Conservation (phyloP, 2,797 vertebrate species). For the Aldrovandia affinis region DNA sequence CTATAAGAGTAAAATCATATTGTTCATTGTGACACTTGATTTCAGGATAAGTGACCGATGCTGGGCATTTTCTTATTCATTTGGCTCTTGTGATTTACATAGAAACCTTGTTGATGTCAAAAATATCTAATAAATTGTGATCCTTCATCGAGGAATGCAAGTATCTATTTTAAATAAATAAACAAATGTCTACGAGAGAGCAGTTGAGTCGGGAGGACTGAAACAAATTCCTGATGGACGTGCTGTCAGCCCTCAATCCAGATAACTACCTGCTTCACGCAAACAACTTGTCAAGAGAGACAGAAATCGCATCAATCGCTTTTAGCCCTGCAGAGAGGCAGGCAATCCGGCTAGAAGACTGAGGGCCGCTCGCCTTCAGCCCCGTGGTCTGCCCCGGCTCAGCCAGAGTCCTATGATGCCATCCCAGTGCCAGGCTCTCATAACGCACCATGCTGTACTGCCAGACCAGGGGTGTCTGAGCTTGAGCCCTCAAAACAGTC, state of each 20-base stretch:
- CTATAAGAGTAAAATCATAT: no score
- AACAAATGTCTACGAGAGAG: not conserved
- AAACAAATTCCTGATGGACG: slow-evolving; percentile 51
- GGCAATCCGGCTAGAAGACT: slow-evolving; percentile 17
- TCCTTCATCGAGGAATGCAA: no score
- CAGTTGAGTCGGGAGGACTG: not conserved
- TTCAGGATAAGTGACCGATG: no score
- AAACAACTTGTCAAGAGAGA: slow-evolving; percentile 73
- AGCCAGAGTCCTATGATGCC: slow-evolving; percentile 64
- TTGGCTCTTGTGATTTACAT: no score
- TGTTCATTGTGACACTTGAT: no score
- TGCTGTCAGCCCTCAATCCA: slow-evolving; percentile 52
- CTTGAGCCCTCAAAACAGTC: no score
- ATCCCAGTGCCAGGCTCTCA: slow-evolving; percentile 44
- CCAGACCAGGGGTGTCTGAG: no score
- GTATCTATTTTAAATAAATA: not conserved
- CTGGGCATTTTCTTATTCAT: no score
- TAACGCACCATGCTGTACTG: slow-evolving; percentile 23
- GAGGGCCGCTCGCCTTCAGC: slow-evolving; percentile 67
- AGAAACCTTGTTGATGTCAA: no score
- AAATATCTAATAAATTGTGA: no score
- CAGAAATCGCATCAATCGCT: slow-evolving; percentile 78
- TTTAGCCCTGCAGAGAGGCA: slow-evolving; percentile 69
- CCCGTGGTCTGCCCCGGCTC: no score
- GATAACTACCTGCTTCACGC: slow-evolving; percentile 54